Base-by-base conservation (phyloP, 2,797 vertebrate species). In the Aselliscus stoliczkanus region DNA sequence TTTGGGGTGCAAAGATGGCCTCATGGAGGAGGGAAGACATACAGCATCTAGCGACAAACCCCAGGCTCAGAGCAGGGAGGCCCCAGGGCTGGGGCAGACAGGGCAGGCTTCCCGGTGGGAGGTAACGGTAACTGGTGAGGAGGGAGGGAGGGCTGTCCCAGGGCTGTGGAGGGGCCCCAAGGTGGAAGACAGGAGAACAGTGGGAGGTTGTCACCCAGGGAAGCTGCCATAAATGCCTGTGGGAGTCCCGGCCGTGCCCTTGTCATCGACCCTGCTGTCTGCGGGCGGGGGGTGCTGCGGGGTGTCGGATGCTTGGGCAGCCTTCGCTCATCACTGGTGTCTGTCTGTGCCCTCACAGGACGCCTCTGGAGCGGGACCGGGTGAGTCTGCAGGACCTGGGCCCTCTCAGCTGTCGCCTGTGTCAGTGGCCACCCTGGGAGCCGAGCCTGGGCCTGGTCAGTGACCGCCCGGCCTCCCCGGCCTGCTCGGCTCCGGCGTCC, bases 341-440 rank as follows among this genome's bases (percentile, higher is more conserved):
- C 85, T 97, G 72, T 95, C 85, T 75, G 97, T 97, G 73, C 93
- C 80, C 90, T 90, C 87, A 69, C 97, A 99, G 98, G 98, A 99
- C 0, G 80, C 93, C 0, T 77, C 98, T 13, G 94, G 98, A 90
- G 97, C 97, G 0, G 98, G 98, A 96, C 97, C 98, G 4, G 98
- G 98, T 99, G 97, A 98, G 98, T 94, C 21, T 82, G 37, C 4
- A 29, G 69, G 25, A 2, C 47, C 11, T 0, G 3, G 80, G 20
- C 7, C 17, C 29, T 21, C 42, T 39, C 23, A 4, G 60, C 29
- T 8, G 0, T 4, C 0, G 0, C 58, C 37, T 15, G 0, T 1
- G 12, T 17, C 21, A 0, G 2, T 0, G 0, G 62, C 25, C 54
- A 20, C 39, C n/a, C n/a, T 5, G 18, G 83, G 47, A 15, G 8